These are phyloP conservation scores for Macaca nemestrina DNA, from an alignment of 2,113 vertebrate genomes.

Conservation along the genomic window DNA sequence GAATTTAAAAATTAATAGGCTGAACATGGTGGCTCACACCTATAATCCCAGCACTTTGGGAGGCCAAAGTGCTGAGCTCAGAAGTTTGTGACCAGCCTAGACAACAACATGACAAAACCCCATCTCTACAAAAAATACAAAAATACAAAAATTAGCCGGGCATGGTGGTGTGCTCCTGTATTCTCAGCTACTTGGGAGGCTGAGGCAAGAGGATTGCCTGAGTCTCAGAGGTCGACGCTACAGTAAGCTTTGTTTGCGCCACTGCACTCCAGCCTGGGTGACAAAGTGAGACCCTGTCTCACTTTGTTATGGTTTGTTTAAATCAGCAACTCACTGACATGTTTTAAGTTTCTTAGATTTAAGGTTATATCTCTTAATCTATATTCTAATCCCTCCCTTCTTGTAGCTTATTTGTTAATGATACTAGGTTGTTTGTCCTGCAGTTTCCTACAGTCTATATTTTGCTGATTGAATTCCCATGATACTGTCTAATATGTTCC, in stretches of 20 bases:
- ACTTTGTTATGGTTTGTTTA: not conserved
- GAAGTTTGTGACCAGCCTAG: not conserved
- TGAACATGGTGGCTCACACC: not conserved
- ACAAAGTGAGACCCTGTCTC: not conserved
- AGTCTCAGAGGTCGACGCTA: not conserved
- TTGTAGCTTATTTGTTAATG: not conserved
- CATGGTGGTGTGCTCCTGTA: not conserved
- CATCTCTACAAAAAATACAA: not conserved
- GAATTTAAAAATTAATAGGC: not conserved
- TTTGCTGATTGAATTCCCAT: not conserved
- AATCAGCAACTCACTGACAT: not conserved
- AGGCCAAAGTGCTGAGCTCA: not conserved
- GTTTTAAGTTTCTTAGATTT: not conserved
- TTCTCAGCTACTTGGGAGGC: not conserved
- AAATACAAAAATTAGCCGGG: not conserved
- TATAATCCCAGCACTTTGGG: not conserved
- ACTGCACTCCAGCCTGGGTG: not conserved
- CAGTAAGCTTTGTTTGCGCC: not conserved
- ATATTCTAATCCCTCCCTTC: not conserved
- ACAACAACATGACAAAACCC: not conserved
- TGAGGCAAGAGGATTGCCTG: not conserved
- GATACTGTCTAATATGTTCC: not conserved
- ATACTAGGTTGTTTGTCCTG: not conserved
- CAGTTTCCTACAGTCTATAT: not conserved
- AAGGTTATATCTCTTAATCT: not conserved